phyloP scores from a whole-genome alignment of 2,797 vertebrate genomes.

The Hypotaenidia philippensis region DNA sequence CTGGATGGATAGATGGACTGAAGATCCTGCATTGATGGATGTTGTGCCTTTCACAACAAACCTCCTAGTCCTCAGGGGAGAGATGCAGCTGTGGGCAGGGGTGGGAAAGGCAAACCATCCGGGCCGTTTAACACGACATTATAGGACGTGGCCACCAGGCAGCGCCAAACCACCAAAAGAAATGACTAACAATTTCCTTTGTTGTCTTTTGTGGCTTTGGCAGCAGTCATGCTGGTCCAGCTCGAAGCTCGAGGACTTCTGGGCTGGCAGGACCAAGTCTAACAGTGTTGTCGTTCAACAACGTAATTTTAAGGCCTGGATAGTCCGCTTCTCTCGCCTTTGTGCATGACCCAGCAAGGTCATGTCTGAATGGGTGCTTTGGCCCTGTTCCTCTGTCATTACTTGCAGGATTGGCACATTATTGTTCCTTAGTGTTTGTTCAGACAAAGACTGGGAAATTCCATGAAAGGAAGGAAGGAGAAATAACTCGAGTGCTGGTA shows the following conservation, averaged over 20 bases:
- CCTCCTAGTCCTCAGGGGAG: background rate
- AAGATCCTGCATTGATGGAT: background rate
- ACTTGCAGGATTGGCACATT: background rate
- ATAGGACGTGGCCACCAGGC: slow-evolving; percentile 38
- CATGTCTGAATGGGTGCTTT: background rate
- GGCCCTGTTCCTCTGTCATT: background rate
- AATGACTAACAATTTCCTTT: background rate
- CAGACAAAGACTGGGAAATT: background rate
- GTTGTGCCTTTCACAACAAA: background rate
- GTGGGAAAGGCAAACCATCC: background rate
- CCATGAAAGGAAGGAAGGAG: background rate
- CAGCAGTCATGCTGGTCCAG: background rate
- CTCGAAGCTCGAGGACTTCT: background rate
- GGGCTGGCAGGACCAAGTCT: background rate
- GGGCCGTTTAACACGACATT: background rate
- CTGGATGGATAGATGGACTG: background rate
- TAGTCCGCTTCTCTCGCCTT: background rate
- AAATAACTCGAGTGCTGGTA: background rate
- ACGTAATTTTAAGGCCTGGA: accelerated
- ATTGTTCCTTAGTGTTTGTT: background rate
- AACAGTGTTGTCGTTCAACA: background rate
- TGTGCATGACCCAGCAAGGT: accelerated
- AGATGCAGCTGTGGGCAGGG: background rate
- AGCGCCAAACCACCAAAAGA: slow-evolving; percentile 58
- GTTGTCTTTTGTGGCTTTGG: background rate